A percentile compares a stretch with the other conserved stretches of the same genome.
Evolutionary conservation across 2,888 invertebrate species (phyloP).

Genomic region (Sinopyrophorus schimmeli): DNA sequence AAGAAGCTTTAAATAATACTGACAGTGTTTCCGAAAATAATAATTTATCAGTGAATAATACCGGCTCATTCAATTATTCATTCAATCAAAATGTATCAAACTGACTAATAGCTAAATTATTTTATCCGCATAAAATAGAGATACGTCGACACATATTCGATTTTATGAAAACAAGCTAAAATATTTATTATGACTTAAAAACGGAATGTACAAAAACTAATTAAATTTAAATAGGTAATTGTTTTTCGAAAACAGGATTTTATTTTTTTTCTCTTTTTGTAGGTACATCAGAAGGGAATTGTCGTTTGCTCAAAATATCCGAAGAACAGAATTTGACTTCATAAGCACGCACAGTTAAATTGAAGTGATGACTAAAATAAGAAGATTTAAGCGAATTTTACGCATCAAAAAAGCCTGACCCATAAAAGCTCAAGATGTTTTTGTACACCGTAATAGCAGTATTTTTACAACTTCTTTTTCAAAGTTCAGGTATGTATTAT

Average conservation of each 20-base stretch:
- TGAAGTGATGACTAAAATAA: conserved; percentile 16
- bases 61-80: too few relatives aligned
- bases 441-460: conserved; percentile 41
- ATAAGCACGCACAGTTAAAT: not conserved
- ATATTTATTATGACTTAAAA: too few relatives aligned
- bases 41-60: too few relatives aligned
- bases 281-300: not conserved
- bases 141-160: too few relatives aligned
- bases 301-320: conserved; percentile 3
- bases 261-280: conserved; percentile 1
- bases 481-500: conserved; percentile 44
- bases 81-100: too few relatives aligned
- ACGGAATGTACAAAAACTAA: too few relatives aligned
- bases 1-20: too few relatives aligned
- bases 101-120: too few relatives aligned
- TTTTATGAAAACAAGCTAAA: too few relatives aligned
- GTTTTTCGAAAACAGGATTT: not conserved
- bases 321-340: not conserved
- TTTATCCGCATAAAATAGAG: too few relatives aligned
- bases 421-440: conserved; percentile 41
- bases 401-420: conserved; percentile 36
- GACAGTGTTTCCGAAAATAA: too few relatives aligned
- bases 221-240: not conserved
- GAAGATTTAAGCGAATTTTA: conserved; percentile 11
- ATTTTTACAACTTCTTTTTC: conserved; percentile 45